Percentiles rank a stretch among this genome's conserved stretches.
Conservation (phyloP, 2,113 vertebrate species). For the Corapipo altera region DNA sequence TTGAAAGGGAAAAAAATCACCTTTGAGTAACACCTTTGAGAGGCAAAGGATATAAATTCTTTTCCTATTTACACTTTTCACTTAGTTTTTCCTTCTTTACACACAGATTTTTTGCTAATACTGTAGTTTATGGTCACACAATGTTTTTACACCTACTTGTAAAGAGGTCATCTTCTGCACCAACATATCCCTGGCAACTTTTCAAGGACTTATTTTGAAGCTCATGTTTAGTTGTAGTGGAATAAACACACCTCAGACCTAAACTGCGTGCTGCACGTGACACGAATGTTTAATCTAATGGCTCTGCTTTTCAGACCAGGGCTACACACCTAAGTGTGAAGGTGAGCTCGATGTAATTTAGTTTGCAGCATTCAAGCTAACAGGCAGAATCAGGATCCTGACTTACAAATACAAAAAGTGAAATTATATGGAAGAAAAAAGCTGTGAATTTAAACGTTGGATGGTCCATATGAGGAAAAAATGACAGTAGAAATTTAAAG, state of each 20-base stretch:
- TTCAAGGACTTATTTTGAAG: background rate
- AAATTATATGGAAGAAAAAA: background rate
- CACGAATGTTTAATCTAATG: background rate
- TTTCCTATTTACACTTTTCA: background rate
- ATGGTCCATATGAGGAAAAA: background rate
- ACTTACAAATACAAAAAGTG: background rate
- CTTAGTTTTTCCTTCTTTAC: background rate
- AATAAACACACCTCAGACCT: accelerated
- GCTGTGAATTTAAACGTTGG: background rate
- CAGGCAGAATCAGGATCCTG: background rate
- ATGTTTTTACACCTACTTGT: background rate
- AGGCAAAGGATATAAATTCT: background rate
- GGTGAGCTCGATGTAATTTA: background rate
- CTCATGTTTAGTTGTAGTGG: background rate
- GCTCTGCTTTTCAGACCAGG: background rate
- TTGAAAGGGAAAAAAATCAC: background rate
- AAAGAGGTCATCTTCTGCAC: background rate
- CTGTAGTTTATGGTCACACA: accelerated
- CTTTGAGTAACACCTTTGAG: background rate
- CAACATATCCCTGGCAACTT: background rate
- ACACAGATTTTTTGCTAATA: background rate
- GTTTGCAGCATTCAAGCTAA: background rate
- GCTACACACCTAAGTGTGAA: background rate
- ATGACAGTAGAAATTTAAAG: background rate
- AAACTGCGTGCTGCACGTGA: background rate